These are phyloP conservation scores for Ypsolopha scabrella DNA, from an alignment of 2,888 invertebrate species.

Conservation along the genomic window DNA sequence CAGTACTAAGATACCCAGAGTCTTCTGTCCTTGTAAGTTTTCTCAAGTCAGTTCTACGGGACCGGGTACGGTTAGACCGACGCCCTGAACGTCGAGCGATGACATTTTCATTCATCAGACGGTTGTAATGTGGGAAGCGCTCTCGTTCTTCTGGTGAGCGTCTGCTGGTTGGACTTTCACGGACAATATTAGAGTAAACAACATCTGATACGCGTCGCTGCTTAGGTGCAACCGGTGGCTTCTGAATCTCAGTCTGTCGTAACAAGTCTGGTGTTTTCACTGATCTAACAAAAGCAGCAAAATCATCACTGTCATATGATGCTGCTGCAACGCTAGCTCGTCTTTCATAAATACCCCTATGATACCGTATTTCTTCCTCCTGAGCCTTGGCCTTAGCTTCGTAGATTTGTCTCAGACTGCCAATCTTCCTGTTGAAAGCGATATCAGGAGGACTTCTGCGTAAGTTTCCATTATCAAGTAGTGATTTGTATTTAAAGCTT, in stretches of 20 bases:
- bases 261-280: conserved; percentile 44
- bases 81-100: conserved; percentile 50
- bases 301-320: conserved; percentile 36
- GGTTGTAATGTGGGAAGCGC: conserved; percentile 31
- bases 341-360: conserved; percentile 32
- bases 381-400: conserved; percentile 74
- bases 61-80: conserved; percentile 48
- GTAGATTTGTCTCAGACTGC: conserved; percentile 83
- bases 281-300: conserved; percentile 35
- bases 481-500: conserved; percentile 75
- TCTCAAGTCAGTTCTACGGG: conserved; percentile 47
- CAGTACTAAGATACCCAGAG: conserved; percentile 88
- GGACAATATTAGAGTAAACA: conserved; percentile 20
- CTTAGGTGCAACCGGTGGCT: conserved; percentile 48
- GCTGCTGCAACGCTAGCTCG: conserved; percentile 35
- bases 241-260: conserved; percentile 34
- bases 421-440: conserved; percentile 71
- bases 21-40: conserved; percentile 72
- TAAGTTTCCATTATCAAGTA: conserved; percentile 26
- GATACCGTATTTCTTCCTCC: conserved; percentile 26
- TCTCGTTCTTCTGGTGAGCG: conserved; percentile 49
- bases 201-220: conserved; percentile 35
- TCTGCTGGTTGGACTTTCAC: conserved; percentile 40
- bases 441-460: conserved; percentile 32
- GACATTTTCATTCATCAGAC: conserved; percentile 26